A percentile compares a stretch with the other conserved stretches of the same genome.
These are phyloP conservation scores for Fragum sueziense DNA, from an alignment of 2,888 invertebrate species.

Conservation along the genomic window DNA sequence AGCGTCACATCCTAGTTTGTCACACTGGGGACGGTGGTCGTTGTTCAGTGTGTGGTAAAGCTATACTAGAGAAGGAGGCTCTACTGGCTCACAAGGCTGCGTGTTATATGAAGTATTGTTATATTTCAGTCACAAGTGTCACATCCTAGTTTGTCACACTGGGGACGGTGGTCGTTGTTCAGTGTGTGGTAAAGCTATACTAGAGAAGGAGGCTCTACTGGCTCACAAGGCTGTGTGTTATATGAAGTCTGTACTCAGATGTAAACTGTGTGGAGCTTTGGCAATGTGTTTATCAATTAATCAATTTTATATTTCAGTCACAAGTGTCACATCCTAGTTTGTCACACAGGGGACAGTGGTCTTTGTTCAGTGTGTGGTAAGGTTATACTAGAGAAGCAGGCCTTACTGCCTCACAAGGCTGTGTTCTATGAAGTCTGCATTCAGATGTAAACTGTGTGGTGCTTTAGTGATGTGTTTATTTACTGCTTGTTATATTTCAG, in stretches of 20 bases:
- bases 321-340: conserved; percentile 8
- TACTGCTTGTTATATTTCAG: no score
- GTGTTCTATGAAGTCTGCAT: conserved; percentile 4
- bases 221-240: neutral
- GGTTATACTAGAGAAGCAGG: neutral
- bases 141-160: conserved; percentile 3
- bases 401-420: neutral
- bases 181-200: conserved; percentile 3
- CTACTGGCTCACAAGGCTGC: neutral
- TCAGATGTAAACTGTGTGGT: conserved; percentile 5
- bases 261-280: neutral
- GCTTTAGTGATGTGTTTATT: no score
- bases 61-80: neutral
- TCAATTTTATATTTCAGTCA: no score
- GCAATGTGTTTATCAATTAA: no score
- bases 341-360: conserved; percentile 2
- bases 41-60: conserved; percentile 7
- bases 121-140: conserved; percentile 18
- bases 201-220: neutral
- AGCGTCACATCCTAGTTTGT: conserved; percentile 8
- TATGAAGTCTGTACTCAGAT: neutral
- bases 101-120: conserved; percentile 7
- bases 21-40: conserved; percentile 4
- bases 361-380: conserved; percentile 4
- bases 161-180: conserved; percentile 6